These are phyloP conservation scores for Lasioglossum leucozonium DNA, from an alignment of 2,888 invertebrate species.

Conservation along the genomic window DNA sequence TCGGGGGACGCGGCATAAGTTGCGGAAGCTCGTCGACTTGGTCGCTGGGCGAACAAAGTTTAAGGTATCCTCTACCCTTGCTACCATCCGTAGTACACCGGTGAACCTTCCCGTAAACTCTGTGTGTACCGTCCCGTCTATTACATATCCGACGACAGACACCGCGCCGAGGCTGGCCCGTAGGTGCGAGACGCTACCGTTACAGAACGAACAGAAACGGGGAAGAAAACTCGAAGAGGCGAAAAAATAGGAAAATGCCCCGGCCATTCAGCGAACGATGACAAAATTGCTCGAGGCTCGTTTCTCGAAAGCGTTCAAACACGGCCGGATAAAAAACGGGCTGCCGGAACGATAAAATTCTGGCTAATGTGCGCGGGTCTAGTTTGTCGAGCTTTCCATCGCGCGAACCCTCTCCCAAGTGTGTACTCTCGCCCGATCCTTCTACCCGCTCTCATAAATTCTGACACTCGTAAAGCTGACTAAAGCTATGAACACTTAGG, in stretches of 20 bases:
- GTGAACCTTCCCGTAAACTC: slow-evolving; percentile 4
- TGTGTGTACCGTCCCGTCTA: background rate
- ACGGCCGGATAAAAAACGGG: slow-evolving; percentile 2
- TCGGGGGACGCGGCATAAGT: slow-evolving; percentile 52
- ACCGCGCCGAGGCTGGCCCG: too few relatives aligned
- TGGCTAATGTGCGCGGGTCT: background rate
- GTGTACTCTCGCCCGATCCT: background rate
- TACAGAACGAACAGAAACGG: too few relatives aligned
- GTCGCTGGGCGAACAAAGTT: slow-evolving; percentile 36
- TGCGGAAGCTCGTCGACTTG: slow-evolving; percentile 50
- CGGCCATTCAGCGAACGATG: background rate
- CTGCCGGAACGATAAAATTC: background rate
- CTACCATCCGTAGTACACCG: background rate
- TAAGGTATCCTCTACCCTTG: slow-evolving; percentile 9
- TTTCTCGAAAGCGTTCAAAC: slow-evolving; percentile 1
- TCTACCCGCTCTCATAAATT: background rate
- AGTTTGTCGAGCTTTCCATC: slow-evolving; percentile 17
- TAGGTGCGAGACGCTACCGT: too few relatives aligned
- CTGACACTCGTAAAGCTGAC: background rate
- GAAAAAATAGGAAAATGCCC: background rate
- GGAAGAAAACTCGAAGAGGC: background rate
- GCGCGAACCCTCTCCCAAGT: background rate
- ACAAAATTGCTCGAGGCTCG: slow-evolving; percentile 13
- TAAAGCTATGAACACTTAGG: background rate
- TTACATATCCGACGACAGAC: slow-evolving; percentile 14